A percentile compares a stretch with the other conserved stretches of the same genome.
phyloP scores from a whole-genome alignment of 2,888 invertebrate genomes.

The Margaritifera margaritifera region DNA sequence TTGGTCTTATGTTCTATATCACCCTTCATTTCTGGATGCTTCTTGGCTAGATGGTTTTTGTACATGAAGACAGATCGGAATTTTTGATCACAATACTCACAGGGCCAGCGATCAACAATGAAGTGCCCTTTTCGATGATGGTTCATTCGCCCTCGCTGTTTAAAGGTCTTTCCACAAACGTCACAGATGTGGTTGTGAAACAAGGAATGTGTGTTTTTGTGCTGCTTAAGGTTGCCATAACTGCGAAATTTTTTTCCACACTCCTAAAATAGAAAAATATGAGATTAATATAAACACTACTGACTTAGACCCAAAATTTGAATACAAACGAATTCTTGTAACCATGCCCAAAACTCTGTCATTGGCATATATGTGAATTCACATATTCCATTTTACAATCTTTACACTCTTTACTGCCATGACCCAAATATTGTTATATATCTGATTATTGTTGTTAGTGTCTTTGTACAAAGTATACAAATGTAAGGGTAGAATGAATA shows the following conservation, averaged over 20 bases:
- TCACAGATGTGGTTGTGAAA: conserved; percentile 30
- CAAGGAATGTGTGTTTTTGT: conserved; percentile 17
- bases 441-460: too few species aligned
- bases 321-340: too few species aligned
- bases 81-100: conserved; percentile 27
- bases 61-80: conserved; percentile 37
- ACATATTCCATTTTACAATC: too few species aligned
- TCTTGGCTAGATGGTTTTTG: conserved; percentile 33
- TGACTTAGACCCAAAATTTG: too few species aligned
- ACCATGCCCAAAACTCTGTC: too few species aligned
- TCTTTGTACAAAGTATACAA: too few species aligned
- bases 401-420: too few species aligned
- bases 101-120: conserved; percentile 28
- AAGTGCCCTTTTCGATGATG: conserved; percentile 34
- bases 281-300: neutral
- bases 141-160: conserved; percentile 32
- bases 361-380: too few species aligned
- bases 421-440: too few species aligned
- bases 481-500: too few species aligned
- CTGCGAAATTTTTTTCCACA: conserved; percentile 37
- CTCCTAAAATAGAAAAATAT: conserved; percentile 13
- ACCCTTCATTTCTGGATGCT: conserved; percentile 23
- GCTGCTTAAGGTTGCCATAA: conserved; percentile 34
- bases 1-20: conserved; percentile 27
- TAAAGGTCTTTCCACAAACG: conserved; percentile 34